Conservation (phyloP, 2,888 invertebrate species). For the Bimastos eiseni region DNA sequence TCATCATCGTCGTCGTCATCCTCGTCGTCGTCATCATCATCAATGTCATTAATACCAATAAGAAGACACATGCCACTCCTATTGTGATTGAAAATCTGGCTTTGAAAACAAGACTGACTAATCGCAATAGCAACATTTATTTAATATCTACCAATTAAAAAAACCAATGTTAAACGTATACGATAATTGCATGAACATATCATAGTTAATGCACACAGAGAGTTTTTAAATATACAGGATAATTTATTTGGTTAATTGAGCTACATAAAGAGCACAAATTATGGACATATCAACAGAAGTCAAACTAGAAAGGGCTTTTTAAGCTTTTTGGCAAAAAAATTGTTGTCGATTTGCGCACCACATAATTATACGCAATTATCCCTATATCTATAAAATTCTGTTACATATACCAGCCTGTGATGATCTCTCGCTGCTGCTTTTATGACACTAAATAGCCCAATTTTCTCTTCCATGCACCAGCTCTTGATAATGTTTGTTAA, state of each 20-base stretch:
- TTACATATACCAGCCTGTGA: neutral
- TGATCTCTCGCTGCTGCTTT: neutral
- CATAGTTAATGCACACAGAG: neutral
- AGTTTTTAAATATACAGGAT: neutral
- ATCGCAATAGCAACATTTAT: neutral
- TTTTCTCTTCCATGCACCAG: constrained; percentile 2
- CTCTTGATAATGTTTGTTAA: neutral
- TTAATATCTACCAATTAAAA: neutral
- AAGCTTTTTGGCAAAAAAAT: neutral
- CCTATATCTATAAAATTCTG: neutral
- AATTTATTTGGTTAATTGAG: neutral
- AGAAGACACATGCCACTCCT: too few relatives aligned
- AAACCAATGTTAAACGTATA: neutral
- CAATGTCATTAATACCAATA: neutral
- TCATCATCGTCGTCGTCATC: neutral
- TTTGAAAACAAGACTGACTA: neutral
- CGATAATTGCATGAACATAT: neutral
- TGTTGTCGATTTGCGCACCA: neutral
- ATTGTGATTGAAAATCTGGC: too few relatives aligned
- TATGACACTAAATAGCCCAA: neutral
- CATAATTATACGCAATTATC: neutral
- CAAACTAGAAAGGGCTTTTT: neutral
- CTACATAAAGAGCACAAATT: neutral
- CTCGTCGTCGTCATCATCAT: neutral
- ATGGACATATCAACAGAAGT: neutral